Evolutionary conservation across 2,888 invertebrate species (phyloP), one percentile per base, ranked within the genome.

Genomic region (Drosophila gaucha): DNA sequence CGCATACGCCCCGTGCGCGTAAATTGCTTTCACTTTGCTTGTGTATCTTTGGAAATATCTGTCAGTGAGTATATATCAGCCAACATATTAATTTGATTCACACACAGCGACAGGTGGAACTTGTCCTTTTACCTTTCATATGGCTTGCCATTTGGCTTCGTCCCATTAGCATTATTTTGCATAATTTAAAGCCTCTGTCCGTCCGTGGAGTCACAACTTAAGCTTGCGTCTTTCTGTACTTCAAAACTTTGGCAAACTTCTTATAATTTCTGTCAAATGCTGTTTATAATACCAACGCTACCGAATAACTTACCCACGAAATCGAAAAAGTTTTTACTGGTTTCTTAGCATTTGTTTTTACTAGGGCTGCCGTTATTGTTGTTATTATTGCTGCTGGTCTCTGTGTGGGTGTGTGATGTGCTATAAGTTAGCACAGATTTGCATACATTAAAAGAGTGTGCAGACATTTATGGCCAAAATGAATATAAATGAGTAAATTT

Each of bases 1-100:
- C 83, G 67, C 46, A 84, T 86, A 69, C 87, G 85, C 55, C 49
- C n/a, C 55, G 18, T 39, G 44, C 26, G 16, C 31, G 43, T 44
- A 65, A 78, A 65, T 65, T 63, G 54, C 67, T 67, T 72, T 65
- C 60, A 59, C 43, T 67, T 46, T 43, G 26, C 26, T 16, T 18
- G 14, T 31, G 35, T 16, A 31, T 41, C 8, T 24, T 16, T 33
- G 10, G 18, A 33, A 26, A n/a, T 38, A 12, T 33, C 18, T 66
- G 51, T 44, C 39, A 51, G 26, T 20, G 33, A 6, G 20, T 20
- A 28, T 47, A 50, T 57, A 51, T 36, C 26, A 65, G 58, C 62
- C 47, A 26, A 30, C 36, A 26, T 47, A 64, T 73, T 83, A 70
- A 86, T 88, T 88, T 86, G 80, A 86, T 80, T 80, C 73, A 70